Conservation (phyloP, 2,113 vertebrate genomes). For the Dipodomys ordii region DNA sequence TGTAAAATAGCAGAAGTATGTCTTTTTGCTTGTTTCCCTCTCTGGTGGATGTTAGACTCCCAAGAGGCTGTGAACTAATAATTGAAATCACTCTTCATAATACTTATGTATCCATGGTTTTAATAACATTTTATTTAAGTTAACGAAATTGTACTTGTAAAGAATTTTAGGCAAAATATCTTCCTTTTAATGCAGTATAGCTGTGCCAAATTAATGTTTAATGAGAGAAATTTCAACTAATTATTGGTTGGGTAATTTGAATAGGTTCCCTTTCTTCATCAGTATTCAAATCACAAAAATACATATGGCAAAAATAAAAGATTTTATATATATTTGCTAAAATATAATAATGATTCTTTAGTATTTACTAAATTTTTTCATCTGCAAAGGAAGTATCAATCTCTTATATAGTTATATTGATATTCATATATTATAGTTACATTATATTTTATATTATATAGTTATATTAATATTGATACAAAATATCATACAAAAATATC, state of each 20-base stretch:
- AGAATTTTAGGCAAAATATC: neutral
- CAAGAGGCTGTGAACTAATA: conserved; percentile 79
- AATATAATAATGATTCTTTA: neutral
- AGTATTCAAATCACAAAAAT: neutral
- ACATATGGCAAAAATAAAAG: neutral
- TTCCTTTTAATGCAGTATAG: neutral
- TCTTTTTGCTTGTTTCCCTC: conserved; percentile 82
- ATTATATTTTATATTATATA: too few relatives aligned
- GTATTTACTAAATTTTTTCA: neutral
- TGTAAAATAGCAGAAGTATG: conserved; percentile 81
- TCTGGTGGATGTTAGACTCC: conserved; percentile 79
- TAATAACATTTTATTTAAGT: conserved; percentile 62
- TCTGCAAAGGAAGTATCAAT: neutral
- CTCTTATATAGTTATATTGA: neutral
- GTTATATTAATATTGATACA: too few relatives aligned
- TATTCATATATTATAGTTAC: too few relatives aligned
- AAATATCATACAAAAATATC: too few relatives aligned
- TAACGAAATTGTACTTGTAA: neutral
- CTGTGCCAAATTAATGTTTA: neutral
- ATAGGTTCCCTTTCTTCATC: neutral
- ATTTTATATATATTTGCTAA: neutral
- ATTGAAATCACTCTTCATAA: conserved; percentile 86
- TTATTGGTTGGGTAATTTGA: neutral
- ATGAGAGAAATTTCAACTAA: neutral
- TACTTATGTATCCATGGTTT: conserved; percentile 79